phyloP scores from a whole-genome alignment of 2,797 vertebrate genomes.

The Rousettus madagascariensis region DNA sequence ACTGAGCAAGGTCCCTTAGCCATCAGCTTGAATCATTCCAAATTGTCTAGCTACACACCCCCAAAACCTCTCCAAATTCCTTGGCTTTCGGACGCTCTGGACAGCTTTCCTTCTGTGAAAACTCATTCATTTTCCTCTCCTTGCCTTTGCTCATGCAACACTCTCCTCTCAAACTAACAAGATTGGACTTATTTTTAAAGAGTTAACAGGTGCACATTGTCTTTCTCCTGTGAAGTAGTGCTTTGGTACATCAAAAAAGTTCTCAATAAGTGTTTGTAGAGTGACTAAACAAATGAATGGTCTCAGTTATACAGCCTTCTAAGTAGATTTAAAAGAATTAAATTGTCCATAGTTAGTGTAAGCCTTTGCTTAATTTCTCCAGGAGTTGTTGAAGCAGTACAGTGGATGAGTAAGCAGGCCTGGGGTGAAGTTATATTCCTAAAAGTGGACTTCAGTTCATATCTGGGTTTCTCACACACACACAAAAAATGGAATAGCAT shows the following conservation, averaged over 20 bases:
- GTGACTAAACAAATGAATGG: slow-evolving; percentile 37
- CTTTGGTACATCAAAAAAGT: not conserved
- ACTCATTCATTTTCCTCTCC: not conserved
- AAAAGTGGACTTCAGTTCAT: not conserved
- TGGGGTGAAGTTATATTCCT: not conserved
- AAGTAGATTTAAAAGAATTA: not conserved
- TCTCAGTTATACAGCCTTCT: not conserved
- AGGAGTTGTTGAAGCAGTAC: not conserved
- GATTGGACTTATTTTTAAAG: slow-evolving; percentile 17
- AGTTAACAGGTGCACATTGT: not conserved
- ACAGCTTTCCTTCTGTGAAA: slow-evolving; percentile 24
- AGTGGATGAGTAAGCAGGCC: not conserved
- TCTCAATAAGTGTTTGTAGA: not conserved
- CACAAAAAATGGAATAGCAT: not conserved
- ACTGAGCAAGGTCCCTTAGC: not conserved
- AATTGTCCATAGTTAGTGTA: not conserved
- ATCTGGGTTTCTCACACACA: not conserved
- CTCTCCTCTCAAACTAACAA: not conserved
- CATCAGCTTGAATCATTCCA: not conserved
- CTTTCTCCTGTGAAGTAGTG: not conserved
- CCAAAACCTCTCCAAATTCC: not conserved
- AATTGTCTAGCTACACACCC: not conserved
- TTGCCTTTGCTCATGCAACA: not conserved
- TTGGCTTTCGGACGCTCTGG: not conserved
- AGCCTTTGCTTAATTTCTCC: not conserved